Conservation (phyloP, 2,797 vertebrate genomes). For the Galaxias olidus region DNA sequence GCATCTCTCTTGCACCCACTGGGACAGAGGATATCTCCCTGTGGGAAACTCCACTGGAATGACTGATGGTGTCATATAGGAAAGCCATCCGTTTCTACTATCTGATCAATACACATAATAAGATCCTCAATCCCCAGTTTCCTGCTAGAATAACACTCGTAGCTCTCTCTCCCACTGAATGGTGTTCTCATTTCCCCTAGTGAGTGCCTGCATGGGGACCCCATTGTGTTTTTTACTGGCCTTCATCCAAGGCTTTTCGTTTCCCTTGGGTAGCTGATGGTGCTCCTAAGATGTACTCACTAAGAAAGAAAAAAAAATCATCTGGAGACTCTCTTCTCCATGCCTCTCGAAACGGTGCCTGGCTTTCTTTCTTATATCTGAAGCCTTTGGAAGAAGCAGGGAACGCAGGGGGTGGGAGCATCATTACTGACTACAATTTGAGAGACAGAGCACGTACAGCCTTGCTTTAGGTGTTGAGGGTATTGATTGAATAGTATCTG, state of each 20-base stretch:
- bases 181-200: slow-evolving; percentile 27
- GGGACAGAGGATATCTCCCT: slow-evolving; percentile 14
- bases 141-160: slow-evolving; percentile 1
- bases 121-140: slow-evolving; percentile 18
- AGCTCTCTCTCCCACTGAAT: slow-evolving; percentile 24
- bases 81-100: slow-evolving; percentile 43
- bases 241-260: background rate
- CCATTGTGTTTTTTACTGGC: background rate
- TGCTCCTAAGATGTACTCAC: slow-evolving; percentile 12
- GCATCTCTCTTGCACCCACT: slow-evolving; percentile 4
- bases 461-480: slow-evolving; percentile 16
- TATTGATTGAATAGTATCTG: slow-evolving; percentile 33
- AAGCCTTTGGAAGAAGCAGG: background rate
- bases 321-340: too few relatives aligned
- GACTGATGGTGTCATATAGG: slow-evolving; percentile 44
- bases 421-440: slow-evolving; percentile 30
- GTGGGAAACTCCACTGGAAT: slow-evolving; percentile 24
- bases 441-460: slow-evolving; percentile 1
- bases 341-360: slow-evolving; percentile 6
- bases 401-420: slow-evolving; percentile 15
- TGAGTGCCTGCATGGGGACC: slow-evolving; percentile 26
- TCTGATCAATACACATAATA: slow-evolving; percentile 54
- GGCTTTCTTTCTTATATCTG: slow-evolving; percentile 18
- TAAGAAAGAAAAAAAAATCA: background rate
- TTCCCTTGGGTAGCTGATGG: slow-evolving; percentile 8